Evolutionary conservation across 2,797 vertebrate species (phyloP).

Genomic region (Lagorchestes hirsutus): DNA sequence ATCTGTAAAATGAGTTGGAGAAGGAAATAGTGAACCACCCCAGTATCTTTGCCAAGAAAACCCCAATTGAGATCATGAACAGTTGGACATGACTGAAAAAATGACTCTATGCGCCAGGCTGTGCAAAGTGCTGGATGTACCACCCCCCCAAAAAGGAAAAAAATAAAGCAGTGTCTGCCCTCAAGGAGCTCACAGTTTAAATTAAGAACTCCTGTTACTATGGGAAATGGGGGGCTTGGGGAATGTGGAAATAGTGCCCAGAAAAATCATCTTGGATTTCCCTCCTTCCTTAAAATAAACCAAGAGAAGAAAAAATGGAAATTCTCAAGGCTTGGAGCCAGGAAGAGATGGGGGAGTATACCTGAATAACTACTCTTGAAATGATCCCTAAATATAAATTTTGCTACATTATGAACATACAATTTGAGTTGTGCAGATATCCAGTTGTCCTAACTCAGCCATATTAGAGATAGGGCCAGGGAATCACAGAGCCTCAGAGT

Average conservation of each 20-base stretch:
- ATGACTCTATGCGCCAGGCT: neutral
- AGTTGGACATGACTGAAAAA: too few species aligned
- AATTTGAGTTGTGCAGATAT: constrained; percentile 24
- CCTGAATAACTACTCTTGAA: neutral
- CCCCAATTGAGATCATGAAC: too few species aligned
- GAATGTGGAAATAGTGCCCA: constrained; percentile 20
- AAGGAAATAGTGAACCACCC: too few species aligned
- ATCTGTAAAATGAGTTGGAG: too few species aligned
- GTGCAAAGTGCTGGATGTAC: too few species aligned
- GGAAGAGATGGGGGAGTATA: neutral
- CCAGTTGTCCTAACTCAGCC: neutral
- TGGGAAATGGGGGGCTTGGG: neutral
- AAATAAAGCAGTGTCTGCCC: neutral
- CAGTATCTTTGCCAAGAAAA: too few species aligned
- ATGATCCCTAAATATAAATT: neutral
- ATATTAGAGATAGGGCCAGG: neutral
- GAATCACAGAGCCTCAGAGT: neutral
- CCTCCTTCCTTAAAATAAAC: constrained; percentile 52
- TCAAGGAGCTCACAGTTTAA: neutral
- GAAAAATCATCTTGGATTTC: constrained; percentile 18
- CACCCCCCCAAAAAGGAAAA: too few species aligned
- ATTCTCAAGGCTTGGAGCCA: neutral
- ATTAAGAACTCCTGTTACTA: neutral
- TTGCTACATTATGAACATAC: neutral
- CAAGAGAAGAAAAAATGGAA: neutral